phyloP scores from a whole-genome alignment of 2,113 vertebrate species.

The Thermophis baileyi region DNA sequence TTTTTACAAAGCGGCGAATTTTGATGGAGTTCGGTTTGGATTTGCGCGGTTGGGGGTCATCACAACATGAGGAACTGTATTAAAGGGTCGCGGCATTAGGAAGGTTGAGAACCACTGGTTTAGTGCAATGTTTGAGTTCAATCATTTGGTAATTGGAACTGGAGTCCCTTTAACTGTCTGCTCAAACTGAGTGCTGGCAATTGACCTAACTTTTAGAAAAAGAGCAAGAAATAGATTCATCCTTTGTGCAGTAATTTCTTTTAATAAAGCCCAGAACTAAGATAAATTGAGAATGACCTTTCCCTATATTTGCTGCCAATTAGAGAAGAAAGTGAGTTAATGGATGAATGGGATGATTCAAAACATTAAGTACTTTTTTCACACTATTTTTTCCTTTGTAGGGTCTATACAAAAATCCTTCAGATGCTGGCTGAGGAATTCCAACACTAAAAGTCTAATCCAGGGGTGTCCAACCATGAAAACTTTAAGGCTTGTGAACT shows the following conservation, averaged over 20 bases:
- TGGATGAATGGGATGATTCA: neutral
- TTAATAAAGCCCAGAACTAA: neutral
- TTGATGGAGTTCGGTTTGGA: too few relatives aligned
- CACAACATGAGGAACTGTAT: too few relatives aligned
- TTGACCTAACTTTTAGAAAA: neutral
- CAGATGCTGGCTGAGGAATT: neutral
- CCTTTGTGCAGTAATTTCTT: neutral
- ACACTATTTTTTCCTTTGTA: neutral
- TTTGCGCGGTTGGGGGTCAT: too few relatives aligned
- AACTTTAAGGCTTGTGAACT: neutral
- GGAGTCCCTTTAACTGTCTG: neutral
- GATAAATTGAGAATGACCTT: neutral
- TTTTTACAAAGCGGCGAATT: too few relatives aligned
- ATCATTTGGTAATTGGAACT: neutral
- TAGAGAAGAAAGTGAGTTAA: neutral
- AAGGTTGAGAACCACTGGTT: neutral
- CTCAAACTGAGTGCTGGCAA: neutral
- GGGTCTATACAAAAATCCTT: neutral
- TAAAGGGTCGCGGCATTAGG: too few relatives aligned
- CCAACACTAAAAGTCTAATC: neutral
- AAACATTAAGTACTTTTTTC: neutral
- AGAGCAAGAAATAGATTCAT: neutral
- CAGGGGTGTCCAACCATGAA: neutral
- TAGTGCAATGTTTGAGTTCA: neutral
- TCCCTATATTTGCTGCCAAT: neutral